These are phyloP conservation scores for Sebastes umbrosus DNA, from an alignment of 2,797 vertebrate genomes.

Conservation along the genomic window DNA sequence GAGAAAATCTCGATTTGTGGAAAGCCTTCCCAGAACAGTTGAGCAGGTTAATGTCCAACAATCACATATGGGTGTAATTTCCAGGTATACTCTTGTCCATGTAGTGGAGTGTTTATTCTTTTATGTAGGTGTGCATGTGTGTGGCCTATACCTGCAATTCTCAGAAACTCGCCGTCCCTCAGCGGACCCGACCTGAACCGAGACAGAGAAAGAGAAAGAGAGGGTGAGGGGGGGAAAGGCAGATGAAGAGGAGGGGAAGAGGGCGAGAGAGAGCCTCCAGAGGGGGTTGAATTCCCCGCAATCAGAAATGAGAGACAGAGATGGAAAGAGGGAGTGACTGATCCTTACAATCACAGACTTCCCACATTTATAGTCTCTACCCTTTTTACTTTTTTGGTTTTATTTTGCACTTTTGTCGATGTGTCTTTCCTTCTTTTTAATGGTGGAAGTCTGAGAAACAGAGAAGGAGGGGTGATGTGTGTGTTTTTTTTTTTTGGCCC, in stretches of 20 bases:
- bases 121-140: not conserved
- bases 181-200: not conserved
- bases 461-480: not conserved
- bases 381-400: not conserved
- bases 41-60: too few relatives aligned
- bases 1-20: not conserved
- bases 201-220: not conserved
- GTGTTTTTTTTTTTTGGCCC: not conserved
- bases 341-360: constrained; percentile 34
- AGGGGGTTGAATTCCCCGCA: constrained; percentile 43
- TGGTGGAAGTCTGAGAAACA: not conserved
- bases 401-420: constrained; percentile 49
- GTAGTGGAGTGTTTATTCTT: not conserved
- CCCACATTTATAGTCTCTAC: not conserved
- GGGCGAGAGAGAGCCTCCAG: constrained; percentile 11
- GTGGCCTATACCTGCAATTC: not conserved
- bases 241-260: not conserved
- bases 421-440: constrained; percentile 16
- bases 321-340: constrained; percentile 7
- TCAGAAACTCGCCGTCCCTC: constrained; percentile 2
- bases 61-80: not conserved
- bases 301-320: constrained; percentile 7
- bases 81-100: not conserved
- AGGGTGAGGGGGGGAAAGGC: not conserved
- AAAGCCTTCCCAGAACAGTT: not conserved